A percentile compares a stretch with the other conserved stretches of the same genome.
Conservation (phyloP, 2,797 vertebrate genomes). For the Helicolenus hilgendorfi region DNA sequence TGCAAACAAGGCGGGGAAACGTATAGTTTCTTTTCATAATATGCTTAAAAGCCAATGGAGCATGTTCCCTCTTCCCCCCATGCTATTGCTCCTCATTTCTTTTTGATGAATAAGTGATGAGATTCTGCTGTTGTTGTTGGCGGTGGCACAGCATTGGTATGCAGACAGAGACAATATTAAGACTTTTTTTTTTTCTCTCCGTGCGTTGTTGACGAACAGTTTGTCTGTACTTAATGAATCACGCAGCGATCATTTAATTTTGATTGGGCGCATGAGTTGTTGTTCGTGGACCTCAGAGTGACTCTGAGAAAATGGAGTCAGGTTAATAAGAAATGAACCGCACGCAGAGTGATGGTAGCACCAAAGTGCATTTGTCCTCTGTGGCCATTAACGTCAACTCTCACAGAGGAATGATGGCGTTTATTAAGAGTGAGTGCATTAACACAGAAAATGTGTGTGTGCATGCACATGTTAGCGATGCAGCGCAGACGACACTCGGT, state of each 20-base stretch:
- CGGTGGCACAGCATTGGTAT: conserved; percentile 27
- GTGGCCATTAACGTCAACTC: conserved; percentile 71
- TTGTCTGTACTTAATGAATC: conserved; percentile 74
- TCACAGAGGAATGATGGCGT: conserved; percentile 55
- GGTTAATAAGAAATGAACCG: conserved; percentile 74
- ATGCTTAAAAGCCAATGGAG: conserved; percentile 36
- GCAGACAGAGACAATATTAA: conserved; percentile 47
- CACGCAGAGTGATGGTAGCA: conserved; percentile 39
- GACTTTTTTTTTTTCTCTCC: background rate
- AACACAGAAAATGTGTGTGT: conserved; percentile 1
- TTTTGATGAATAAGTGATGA: conserved; percentile 69
- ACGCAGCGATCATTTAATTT: conserved; percentile 65
- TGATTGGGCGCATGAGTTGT: conserved; percentile 60
- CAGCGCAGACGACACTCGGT: background rate
- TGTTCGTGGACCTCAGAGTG: conserved; percentile 58
- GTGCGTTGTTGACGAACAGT: conserved; percentile 42
- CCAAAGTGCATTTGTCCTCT: conserved; percentile 68
- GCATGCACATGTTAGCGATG: background rate
- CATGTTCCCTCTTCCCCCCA: background rate
- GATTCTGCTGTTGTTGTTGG: conserved; percentile 32
- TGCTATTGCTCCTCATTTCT: conserved; percentile 40
- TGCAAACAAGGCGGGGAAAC: background rate
- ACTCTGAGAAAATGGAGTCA: conserved; percentile 69
- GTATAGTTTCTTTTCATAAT: conserved; percentile 35
- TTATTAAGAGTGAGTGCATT: conserved; percentile 48